Evolutionary conservation across 2,113 vertebrate species (phyloP).

Genomic region (Orientallactaga bullata): DNA sequence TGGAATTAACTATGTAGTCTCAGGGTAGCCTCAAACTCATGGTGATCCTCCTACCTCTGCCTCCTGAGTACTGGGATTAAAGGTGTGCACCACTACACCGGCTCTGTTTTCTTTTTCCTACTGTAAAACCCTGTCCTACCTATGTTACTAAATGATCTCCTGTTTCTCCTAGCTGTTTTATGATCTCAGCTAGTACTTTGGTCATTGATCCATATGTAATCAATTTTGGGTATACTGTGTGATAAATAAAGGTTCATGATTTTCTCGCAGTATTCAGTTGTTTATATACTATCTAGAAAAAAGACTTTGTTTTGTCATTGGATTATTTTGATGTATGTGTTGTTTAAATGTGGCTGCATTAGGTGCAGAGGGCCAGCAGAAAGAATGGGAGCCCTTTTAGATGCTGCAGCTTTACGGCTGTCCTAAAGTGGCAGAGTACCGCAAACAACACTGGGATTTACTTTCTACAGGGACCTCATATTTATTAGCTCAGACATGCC

Average conservation of each 20-base stretch:
- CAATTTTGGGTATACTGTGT: not conserved
- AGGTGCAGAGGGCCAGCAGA: not conserved
- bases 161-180: not conserved
- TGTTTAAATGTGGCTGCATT: not conserved
- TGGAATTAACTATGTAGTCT: too few species aligned
- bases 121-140: not conserved
- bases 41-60: too few species aligned
- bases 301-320: not conserved
- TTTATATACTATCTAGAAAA: conserved; percentile 6
- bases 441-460: not conserved
- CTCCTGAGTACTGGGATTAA: too few species aligned
- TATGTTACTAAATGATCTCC: not conserved
- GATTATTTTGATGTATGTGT: conserved; percentile 19
- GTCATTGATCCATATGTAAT: not conserved
- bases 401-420: not conserved
- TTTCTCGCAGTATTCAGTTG: not conserved
- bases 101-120: too few species aligned
- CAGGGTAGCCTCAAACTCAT: too few species aligned
- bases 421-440: not conserved
- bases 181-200: not conserved
- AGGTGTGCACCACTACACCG: too few species aligned
- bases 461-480: not conserved
- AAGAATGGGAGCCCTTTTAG: not conserved
- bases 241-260: not conserved
- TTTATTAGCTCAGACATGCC: not conserved